Evolutionary conservation across 2,113 vertebrate species (phyloP), one percentile per base, ranked within the genome.

Genomic region (Rynchops niger): DNA sequence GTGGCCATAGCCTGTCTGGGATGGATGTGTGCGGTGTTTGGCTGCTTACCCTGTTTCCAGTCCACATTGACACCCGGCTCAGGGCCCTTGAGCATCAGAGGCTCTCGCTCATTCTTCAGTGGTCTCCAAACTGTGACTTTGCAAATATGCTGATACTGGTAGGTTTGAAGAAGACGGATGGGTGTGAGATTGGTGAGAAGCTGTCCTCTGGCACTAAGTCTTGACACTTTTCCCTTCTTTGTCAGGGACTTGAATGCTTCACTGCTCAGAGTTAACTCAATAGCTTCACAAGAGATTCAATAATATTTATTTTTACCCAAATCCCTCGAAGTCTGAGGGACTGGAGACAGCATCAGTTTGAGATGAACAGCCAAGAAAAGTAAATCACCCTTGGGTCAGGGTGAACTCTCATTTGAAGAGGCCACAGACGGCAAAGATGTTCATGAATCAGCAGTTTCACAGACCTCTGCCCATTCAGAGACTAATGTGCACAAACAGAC

Each of bases 381-480:
- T 94, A 95, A 94, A 96, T 91, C 43, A 90, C 91, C 88, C 71
- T 91, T 78, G 74, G 58, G 59, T 90, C 78, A 67, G 85, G 25
- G 63, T 63, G 73, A 91, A 36, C 72, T 74, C 23, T 85, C 47
- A 63, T 92, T 90, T 95, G 84, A 87, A 94, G 86, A 77, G 65
- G 84, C 91, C 94, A 94, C 82, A 86, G 91, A 88, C 63, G 70
- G 63, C 78, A 86, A 77, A 66, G 66, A 88, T 88, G 74, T 82
- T 96, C 21, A 77, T 88, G 91, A 93, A 70, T 96, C 82, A 96
- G 89, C 96, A 82, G 36, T 91, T 96, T 82, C 87, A 82, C 62
- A 96, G 89, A 81, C 71, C 58, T 95, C 89, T 97, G 89, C 63
- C 63, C 55, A 34, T 91, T 95, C 50, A 66, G 91, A 71, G 83